Base-by-base conservation (phyloP, 2,113 vertebrate genomes). In the Lepus europaeus region DNA sequence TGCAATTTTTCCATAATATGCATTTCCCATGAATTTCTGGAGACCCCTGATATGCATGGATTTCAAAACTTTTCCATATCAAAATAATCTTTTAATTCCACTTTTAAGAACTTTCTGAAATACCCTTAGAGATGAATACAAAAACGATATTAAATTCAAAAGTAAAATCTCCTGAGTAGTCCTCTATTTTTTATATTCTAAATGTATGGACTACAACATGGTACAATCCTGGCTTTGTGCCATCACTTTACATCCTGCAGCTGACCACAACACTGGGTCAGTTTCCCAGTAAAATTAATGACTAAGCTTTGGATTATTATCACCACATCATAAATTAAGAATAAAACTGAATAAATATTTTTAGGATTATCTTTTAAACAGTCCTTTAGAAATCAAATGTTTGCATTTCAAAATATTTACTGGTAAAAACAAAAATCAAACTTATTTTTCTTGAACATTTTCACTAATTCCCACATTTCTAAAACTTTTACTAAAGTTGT, bases 91-190 rank as follows among this genome's bases (percentile, higher is more conserved):
- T 45, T 45, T 59, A 59, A 16, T 59, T 59, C 13, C 56, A 59
- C 56, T 59, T 59, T 19, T 19, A 59, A 17, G 56, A 59, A 16
- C 13, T 19, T 59, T 59, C 56, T 59, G 56, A 59, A 59, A 59
- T 59, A 59, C 19, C 56, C 19, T 59, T 19, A 11, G 12, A 84
- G 39, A 64, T 5, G 29, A 85, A 14, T 69, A 88, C 2, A 95
- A 90, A 92, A 81, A 73, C 53, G 9, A 87, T 22, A 39, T 69
- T 94, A 51, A 93, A 85, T 76, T 91, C 69, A 93, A 95, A 74
- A 86, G 20, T 39, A 69, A 86, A 91, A 66, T 68, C 56, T 66
- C 51, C 77, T 36, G 25, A 64, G 17, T 80, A 83, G 76, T 51
- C 45, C 45, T 81, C n/a, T 87, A 45, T 72, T 81, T 78, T 61